Conservation (phyloP, 2,888 invertebrate species). For the Heliconius aoede region DNA sequence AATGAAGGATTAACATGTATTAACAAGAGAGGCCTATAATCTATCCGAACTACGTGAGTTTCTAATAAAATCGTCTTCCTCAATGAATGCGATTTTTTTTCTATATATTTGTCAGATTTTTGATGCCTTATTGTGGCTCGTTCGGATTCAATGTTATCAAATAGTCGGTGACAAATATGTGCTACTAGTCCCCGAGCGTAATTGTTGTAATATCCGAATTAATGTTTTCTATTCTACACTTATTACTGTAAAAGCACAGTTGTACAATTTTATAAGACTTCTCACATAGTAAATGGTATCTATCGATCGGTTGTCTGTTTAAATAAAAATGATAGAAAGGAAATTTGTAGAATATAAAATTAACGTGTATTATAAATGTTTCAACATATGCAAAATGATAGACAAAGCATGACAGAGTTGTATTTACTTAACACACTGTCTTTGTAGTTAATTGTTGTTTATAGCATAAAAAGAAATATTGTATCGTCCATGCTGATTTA, state of each 20-base stretch:
- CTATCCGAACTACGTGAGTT: not conserved
- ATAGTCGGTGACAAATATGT: not conserved
- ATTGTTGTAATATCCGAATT: constrained; percentile 17
- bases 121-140: not conserved
- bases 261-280: not conserved
- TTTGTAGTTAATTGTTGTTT: constrained; percentile 1
- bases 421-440: constrained; percentile 3
- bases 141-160: not conserved
- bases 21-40: not conserved
- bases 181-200: constrained; percentile 13
- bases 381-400: not conserved
- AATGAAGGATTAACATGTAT: constrained; percentile 50
- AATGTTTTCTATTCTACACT: not conserved
- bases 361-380: not conserved
- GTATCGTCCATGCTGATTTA: not conserved
- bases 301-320: not conserved
- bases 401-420: not conserved
- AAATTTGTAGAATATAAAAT: not conserved
- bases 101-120: constrained; percentile 7
- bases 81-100: not conserved
- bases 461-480: not conserved
- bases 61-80: not conserved
- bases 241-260: constrained; percentile 7
- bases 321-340: too few species aligned
- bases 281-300: constrained; percentile 7